Percentiles rank a stretch among this genome's conserved stretches.
phyloP scores from a whole-genome alignment of 2,888 invertebrate genomes.

The Lasius platythorax region DNA sequence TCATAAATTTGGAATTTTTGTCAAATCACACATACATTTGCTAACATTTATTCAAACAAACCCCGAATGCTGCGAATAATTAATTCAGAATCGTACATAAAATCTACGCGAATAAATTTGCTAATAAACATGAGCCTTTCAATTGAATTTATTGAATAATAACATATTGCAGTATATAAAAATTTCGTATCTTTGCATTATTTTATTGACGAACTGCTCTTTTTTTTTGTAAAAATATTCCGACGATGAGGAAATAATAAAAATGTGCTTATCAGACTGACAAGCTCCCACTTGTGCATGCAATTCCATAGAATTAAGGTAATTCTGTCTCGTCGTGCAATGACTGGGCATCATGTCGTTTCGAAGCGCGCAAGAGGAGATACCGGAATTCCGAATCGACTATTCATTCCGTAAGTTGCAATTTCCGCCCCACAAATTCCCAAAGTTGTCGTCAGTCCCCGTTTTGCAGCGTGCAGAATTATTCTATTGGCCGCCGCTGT shows the following conservation, averaged over 20 bases:
- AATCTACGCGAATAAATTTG: background rate
- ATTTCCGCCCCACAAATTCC: conserved; percentile 43
- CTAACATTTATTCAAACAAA: background rate
- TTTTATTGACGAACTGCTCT: no score
- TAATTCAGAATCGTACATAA: background rate
- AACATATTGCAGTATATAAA: background rate
- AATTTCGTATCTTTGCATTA: background rate
- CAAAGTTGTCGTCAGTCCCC: conserved; percentile 24
- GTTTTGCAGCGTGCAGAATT: conserved; percentile 46
- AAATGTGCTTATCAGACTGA: background rate
- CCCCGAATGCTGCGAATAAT: background rate
- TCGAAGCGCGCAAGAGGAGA: background rate
- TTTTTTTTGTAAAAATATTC: background rate
- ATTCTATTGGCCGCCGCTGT: conserved; percentile 42
- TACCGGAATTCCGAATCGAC: conserved; percentile 20
- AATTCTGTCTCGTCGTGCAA: conserved; percentile 7
- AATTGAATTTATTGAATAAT: background rate
- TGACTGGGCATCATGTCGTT: background rate
- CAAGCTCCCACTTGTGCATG: background rate
- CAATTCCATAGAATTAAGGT: background rate
- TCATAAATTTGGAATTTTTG: background rate
- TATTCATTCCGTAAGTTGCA: conserved; percentile 31
- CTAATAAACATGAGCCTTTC: background rate
- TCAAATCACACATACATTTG: background rate
- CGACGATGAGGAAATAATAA: background rate